Base-by-base conservation (phyloP, 1,140 invertebrate species). In the Bilobella aurantiaca region DNA sequence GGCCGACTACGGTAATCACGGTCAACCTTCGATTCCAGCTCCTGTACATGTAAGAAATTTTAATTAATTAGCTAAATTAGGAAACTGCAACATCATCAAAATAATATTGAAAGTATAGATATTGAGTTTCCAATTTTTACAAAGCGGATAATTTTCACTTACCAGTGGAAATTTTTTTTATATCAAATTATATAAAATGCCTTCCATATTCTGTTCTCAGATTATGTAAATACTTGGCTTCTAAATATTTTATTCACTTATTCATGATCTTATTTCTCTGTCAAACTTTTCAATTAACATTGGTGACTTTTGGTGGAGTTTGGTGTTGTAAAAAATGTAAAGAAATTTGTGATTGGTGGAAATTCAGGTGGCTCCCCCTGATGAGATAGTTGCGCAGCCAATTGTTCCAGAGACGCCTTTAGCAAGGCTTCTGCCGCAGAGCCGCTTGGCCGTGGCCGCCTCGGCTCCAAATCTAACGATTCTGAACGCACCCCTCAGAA, bases 1-100 rank as follows among this genome's bases (percentile, higher is more conserved):
- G 91, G 88, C 88, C 3, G 89, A 91, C 74, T 86, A 79, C 75
- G 71, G 69, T n/a, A 65, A 68, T 18, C 21, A 42, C 21, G 69
- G 60, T 31, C 64, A 65, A 60, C 69, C 63, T 49, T 68, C 71
- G 8, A 69, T 70, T 63, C 53, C 66, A 49, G 30, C 31, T 58
- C 70, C 71, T 37, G 69, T 71, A n/a, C 69, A 71, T 60, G 73
- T 73, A 67, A 73, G 63, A 34, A 64, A 59, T 2, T 31, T 3
- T 29, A 57, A 29, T 57, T 42, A 42, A 46, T n/a, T 3, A 5
- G 57, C 25, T 14, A 31, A 58, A 58, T 58, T 30, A 56, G 12
- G 14, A 8, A 56, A 56, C 5, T 16, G 12, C 8, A 8, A 16
- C 49, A 56, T 16, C 12, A 56, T 56, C n/a, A 12, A 23, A 16